These are phyloP conservation scores for Polia nebulosa DNA, from an alignment of 2,888 invertebrate species.

Conservation along the genomic window DNA sequence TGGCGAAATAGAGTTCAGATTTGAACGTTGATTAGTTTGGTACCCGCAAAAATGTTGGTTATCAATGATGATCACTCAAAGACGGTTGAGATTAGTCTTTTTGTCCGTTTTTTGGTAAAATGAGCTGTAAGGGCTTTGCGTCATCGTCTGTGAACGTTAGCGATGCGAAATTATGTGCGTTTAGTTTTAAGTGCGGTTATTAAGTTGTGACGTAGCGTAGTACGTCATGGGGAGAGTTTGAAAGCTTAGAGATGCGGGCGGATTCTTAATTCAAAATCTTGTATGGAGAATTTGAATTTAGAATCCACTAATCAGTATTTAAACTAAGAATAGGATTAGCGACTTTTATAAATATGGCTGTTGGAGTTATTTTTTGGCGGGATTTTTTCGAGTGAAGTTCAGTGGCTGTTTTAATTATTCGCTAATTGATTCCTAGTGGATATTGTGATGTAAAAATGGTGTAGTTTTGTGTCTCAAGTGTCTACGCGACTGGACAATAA, in stretches of 20 bases:
- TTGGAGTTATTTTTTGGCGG: no score
- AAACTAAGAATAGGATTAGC: no score
- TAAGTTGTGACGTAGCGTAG: not conserved
- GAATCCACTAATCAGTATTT: no score
- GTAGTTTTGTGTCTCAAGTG: no score
- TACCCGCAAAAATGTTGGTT: constrained; percentile 36
- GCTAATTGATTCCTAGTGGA: no score
- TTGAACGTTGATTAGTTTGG: constrained; percentile 41
- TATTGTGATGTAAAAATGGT: no score
- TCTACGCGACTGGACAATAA: no score
- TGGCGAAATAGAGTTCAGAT: constrained; percentile 33
- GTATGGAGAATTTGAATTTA: no score
- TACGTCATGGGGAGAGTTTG: not conserved
- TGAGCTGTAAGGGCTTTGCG: constrained; percentile 78
- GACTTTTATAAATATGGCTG: no score
- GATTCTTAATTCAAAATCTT: no score
- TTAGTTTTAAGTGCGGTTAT: constrained; percentile 7
- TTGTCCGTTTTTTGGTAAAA: constrained; percentile 71
- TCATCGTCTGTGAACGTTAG: constrained; percentile 86
- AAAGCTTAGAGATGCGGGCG: not conserved
- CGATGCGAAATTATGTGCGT: constrained; percentile 26
- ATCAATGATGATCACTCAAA: constrained; percentile 77
- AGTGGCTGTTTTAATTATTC: no score
- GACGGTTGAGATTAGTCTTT: constrained; percentile 66
- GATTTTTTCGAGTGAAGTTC: no score